Base-by-base conservation (phyloP, 2,113 vertebrate species). In the Paralichthys olivaceus region DNA sequence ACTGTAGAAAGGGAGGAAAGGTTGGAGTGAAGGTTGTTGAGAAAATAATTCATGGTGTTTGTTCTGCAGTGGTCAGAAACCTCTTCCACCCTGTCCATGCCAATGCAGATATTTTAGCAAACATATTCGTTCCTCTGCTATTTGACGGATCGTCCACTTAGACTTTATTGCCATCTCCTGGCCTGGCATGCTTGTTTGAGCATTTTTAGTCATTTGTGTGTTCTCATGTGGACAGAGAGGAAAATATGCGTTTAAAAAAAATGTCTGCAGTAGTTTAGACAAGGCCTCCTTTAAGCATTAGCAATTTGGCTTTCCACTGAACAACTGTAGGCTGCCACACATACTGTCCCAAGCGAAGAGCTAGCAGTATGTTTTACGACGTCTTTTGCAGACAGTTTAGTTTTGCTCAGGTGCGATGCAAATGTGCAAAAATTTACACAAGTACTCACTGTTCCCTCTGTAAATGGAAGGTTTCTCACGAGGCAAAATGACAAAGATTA, bases 1-100 rank as follows among this genome's bases (percentile, higher is more conserved):
- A 83, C 98, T 98, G 86, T 51, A 83, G 23, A 64, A 78, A 86
- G 15, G 45, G 62, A 6, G 25, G 54, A 51, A 55, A 20, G 8
- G n/a, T 26, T 14, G 4, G 20, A 34, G 1, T 29, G 32, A 43
- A 2, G 23, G 57, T 28, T 45, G 62, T 4, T 69, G 22, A 63
- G 49, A 22, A 47, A 15, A 60, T 26, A 9, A 20, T 54, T 67
- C 0, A 20, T 67, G 7, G 5, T 1, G 17, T 6, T 37, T 6
- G 12, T 28, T 76, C 66, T 26, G 67, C 73, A 82, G 80, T 71
- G 74, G 73, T 84, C 78, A 87, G 20, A 82, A 85, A 76, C 81
- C 75, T 59, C 45, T 15, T 19, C 1, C 45, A 49, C 45, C 19
- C 14, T 7, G 45, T 49, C 45, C 45, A 19, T 3, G 14, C 45